These are phyloP conservation scores for Temnothorax nylanderi DNA, from an alignment of 1,140 invertebrate species.

Conservation along the genomic window DNA sequence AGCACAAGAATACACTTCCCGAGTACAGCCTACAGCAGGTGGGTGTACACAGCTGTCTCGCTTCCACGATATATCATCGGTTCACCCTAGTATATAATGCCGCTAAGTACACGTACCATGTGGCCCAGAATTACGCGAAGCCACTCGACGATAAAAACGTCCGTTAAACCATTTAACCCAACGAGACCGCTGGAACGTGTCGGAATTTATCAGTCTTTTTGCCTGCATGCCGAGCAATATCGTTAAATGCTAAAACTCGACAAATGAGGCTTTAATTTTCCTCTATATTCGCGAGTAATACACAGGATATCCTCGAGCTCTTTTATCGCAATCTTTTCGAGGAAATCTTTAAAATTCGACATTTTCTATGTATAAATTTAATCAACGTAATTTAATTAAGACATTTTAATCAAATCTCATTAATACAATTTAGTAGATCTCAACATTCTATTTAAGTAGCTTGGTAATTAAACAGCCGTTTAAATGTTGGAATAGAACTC, in stretches of 20 bases:
- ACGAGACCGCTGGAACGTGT: neutral
- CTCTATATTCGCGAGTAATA: conserved; percentile 13
- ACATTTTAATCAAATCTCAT: neutral
- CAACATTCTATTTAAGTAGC: neutral
- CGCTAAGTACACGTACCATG: conserved; percentile 48
- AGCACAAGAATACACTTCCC: conserved; percentile 90
- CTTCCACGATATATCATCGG: conserved; percentile 54
- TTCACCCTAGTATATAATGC: conserved; percentile 51
- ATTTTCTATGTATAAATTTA: neutral
- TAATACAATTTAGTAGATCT: neutral
- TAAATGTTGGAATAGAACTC: neutral
- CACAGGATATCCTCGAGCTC: too few relatives aligned
- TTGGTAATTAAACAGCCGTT: neutral
- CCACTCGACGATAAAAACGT: conserved; percentile 27
- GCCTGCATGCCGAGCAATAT: neutral
- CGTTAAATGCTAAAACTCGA: conserved; percentile 18
- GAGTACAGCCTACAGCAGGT: conserved; percentile 88
- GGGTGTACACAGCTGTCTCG: conserved; percentile 54
- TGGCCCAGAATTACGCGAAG: conserved; percentile 19
- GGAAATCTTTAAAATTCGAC: neutral
- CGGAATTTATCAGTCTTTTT: conserved; percentile 45
- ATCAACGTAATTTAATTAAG: neutral
- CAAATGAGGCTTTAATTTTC: conserved; percentile 14
- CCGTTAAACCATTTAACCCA: conserved; percentile 39
- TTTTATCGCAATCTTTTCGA: neutral